A percentile compares a stretch with the other conserved stretches of the same genome.
These are phyloP conservation scores for Autographa gamma DNA, from an alignment of 2,888 invertebrate species.

Conservation along the genomic window DNA sequence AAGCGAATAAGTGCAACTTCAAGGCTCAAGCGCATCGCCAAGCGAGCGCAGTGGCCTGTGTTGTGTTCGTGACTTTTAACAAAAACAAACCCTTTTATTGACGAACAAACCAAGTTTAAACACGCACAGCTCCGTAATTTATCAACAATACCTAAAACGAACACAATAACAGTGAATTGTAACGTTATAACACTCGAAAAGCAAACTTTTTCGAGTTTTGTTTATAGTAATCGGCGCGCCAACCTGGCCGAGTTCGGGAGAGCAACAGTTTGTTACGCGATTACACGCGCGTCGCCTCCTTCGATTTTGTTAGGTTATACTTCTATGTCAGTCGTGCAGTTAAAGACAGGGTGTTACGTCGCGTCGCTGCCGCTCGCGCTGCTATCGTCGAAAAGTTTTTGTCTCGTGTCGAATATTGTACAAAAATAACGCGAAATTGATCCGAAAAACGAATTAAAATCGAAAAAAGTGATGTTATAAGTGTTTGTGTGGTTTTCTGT, in stretches of 20 bases:
- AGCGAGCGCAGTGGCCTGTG: constrained; percentile 30
- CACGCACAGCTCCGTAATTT: constrained; percentile 78
- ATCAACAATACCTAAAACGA: constrained; percentile 74
- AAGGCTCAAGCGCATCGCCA: constrained; percentile 44
- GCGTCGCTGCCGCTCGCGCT: constrained; percentile 72
- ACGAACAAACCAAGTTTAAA: constrained; percentile 73
- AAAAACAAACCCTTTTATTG: constrained; percentile 78
- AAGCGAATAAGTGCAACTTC: constrained; percentile 62
- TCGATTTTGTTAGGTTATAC: constrained; percentile 82
- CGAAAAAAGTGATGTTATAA: constrained; percentile 67
- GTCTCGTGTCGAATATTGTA: constrained; percentile 73
- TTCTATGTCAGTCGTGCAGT: constrained; percentile 77
- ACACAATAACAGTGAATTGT: constrained; percentile 71
- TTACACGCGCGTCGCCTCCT: constrained; percentile 71
- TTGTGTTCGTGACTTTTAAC: constrained; percentile 77
- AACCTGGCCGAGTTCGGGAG: constrained; percentile 78
- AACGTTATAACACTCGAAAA: constrained; percentile 62
- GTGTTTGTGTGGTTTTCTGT: constrained; percentile 72
- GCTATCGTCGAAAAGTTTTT: constrained; percentile 78
- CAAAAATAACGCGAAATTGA: constrained; percentile 71
- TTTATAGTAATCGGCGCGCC: constrained; percentile 74
- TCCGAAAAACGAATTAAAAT: constrained; percentile 68
- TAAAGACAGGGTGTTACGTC: constrained; percentile 68
- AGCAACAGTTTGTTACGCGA: constrained; percentile 72
- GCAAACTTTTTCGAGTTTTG: constrained; percentile 78